Conservation (phyloP, 2,113 vertebrate genomes). For the Leptodactylus fuscus region DNA sequence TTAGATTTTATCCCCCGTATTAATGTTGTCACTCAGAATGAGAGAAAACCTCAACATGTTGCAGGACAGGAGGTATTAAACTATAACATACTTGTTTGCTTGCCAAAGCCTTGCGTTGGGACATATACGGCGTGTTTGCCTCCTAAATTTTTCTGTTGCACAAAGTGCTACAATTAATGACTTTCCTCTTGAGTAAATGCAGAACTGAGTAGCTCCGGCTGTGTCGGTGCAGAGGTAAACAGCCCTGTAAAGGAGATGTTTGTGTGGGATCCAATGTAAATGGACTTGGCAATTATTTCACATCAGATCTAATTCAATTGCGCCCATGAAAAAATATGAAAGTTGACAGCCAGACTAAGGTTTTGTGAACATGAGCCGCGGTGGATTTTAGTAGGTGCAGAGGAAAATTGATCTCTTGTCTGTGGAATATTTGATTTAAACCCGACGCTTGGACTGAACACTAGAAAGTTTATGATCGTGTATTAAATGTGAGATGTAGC, state of each 20-base stretch:
- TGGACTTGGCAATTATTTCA: constrained; percentile 39
- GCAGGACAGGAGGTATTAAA: constrained; percentile 45
- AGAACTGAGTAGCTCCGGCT: not conserved
- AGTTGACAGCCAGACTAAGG: constrained; percentile 20
- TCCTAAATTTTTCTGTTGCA: constrained; percentile 57
- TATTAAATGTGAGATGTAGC: not conserved
- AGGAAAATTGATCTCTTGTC: constrained; percentile 27
- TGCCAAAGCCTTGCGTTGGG: constrained; percentile 64
- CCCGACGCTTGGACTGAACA: not conserved
- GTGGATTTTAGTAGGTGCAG: constrained; percentile 17
- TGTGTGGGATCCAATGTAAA: not conserved
- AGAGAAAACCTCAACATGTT: constrained; percentile 53
- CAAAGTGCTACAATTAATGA: constrained; percentile 58
- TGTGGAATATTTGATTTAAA: constrained; percentile 28
- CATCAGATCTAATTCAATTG: constrained; percentile 32
- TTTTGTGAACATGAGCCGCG: constrained; percentile 13
- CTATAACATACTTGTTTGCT: constrained; percentile 63
- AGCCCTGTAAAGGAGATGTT: not conserved
- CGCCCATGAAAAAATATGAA: constrained; percentile 7
- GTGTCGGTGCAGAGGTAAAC: not conserved
- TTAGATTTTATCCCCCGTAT: constrained; percentile 11
- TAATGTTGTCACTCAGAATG: constrained; percentile 15
- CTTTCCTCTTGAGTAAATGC: constrained; percentile 51
- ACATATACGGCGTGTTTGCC: constrained; percentile 48
- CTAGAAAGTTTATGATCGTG: not conserved